Base-by-base conservation (phyloP, 2,888 invertebrate genomes). In the Myathropa florea region DNA sequence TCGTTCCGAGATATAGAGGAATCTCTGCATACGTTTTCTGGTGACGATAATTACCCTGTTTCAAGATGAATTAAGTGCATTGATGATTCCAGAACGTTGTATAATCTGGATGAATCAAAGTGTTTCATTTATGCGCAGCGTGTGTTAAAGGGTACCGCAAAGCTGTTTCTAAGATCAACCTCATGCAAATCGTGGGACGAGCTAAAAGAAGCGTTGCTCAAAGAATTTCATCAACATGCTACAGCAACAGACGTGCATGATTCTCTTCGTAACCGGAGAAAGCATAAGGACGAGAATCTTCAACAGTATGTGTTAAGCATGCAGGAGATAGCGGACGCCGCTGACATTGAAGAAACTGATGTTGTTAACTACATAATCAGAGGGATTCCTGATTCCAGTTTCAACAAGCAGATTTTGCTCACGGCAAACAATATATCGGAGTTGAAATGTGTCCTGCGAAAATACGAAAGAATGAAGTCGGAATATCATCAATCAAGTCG, bases 161-260 rank as follows among this genome's bases (percentile, higher is more conserved):
- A 73, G n/a, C 55, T 73, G 1, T 80, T 67, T 28, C 18, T 72
- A 0, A 14, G 72, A 53, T 65, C 72, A 9, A 33, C 24, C 1
- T n/a, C 30, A 33, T 65, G 71, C 30, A 26, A 33, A 7, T 57
- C 72, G 9, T 73, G 67, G 80, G 53, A 4, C 21, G 71, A 79
- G 9, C 24, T 79, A 3, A 71, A 65, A 55, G 18, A 24, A 24
- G 61, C 65, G 7, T 61, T 73, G 14, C 12, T 68, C 14, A n/a
- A 3, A 0, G 65, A 80, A 24, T 73, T 73, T 26, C 21, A 80
- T 23, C 65, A 80, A 3, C 65, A 73, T 4, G 9, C 36, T 1
- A 67, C 73, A 53, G 60, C 60, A 0, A n/a, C 68, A 0, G 61
- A 80, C 12, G 65, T 79, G 4, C 79, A 79, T 24, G 64, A 79